These are phyloP conservation scores for Acrobasis suavella DNA, from an alignment of 2,888 invertebrate genomes.

Conservation along the genomic window DNA sequence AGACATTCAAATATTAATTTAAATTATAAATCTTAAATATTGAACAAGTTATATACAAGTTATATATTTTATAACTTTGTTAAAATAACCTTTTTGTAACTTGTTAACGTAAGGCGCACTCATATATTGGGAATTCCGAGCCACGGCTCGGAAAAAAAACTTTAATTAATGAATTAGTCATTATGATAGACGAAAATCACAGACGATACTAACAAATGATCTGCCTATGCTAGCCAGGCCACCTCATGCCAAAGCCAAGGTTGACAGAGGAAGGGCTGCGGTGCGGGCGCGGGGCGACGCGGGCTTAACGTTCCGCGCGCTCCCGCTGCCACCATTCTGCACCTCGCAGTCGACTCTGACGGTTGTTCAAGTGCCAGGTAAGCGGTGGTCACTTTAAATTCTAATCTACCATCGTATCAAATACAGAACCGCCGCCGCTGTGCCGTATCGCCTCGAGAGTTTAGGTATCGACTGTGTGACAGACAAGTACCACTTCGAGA, in stretches of 20 bases:
- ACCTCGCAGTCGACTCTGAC: conserved; percentile 82
- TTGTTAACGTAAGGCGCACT: neutral
- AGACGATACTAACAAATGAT: conserved; percentile 39
- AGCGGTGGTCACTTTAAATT: conserved; percentile 69
- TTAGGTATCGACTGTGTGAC: conserved; percentile 59
- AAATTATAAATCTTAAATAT: too few species aligned
- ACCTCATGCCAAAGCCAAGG: conserved; percentile 78
- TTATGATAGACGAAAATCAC: conserved; percentile 44
- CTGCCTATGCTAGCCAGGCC: conserved; percentile 53
- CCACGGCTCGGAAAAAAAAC: conserved; percentile 27
- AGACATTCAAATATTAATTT: too few species aligned
- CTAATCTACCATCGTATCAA: conserved; percentile 51
- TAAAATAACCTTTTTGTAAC: too few species aligned
- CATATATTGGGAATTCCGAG: neutral
- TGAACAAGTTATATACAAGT: neutral
- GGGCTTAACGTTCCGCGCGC: conserved; percentile 78
- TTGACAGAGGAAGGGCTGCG: conserved; percentile 69
- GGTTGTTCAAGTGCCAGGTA: conserved; percentile 82
- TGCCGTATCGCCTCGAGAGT: conserved; percentile 46
- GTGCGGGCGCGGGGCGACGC: conserved; percentile 71
- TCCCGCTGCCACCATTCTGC: conserved; percentile 79
- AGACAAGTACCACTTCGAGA: conserved; percentile 59
- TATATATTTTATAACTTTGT: too few species aligned
- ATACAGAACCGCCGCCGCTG: conserved; percentile 43
- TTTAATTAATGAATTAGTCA: conserved; percentile 34